These are phyloP conservation scores for Perca fluviatilis DNA, from an alignment of 2,113 vertebrate species.

Conservation along the genomic window DNA sequence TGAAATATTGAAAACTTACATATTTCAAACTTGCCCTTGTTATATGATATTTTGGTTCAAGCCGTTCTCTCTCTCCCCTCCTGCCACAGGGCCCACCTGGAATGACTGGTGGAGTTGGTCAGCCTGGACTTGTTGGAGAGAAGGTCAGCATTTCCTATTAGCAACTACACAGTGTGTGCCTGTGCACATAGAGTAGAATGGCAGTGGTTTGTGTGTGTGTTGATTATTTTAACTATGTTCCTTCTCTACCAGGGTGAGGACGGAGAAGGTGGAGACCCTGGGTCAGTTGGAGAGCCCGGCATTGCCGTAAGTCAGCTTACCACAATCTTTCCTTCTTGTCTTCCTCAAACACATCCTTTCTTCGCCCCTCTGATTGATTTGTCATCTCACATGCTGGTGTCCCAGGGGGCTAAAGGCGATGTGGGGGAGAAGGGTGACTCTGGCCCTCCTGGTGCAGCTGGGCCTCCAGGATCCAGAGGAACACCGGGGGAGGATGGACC, in stretches of 20 bases:
- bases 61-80: constrained; percentile 41
- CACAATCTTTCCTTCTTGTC: not conserved
- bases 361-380: constrained; percentile 1
- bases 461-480: constrained; percentile 90
- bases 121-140: constrained; percentile 90
- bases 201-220: constrained; percentile 1
- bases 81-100: constrained; percentile 85
- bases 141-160: constrained; percentile 85
- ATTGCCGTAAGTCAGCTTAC: constrained; percentile 83
- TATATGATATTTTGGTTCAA: constrained; percentile 43
- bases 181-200: constrained; percentile 6
- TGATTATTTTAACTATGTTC: constrained; percentile 21
- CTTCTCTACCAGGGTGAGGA: constrained; percentile 88
- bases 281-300: constrained; percentile 85
- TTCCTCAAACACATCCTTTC: not conserved
- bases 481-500: constrained; percentile 91
- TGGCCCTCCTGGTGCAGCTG: constrained; percentile 88
- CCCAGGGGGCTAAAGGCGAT: constrained; percentile 90
- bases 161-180: not conserved
- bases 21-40: constrained; percentile 61
- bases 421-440: constrained; percentile 92
- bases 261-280: constrained; percentile 90
- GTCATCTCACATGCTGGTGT: constrained; percentile 14
- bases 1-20: constrained; percentile 52
- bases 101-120: constrained; percentile 88